Base-by-base conservation (phyloP, 2,797 vertebrate genomes). In the Malacoctenus gilli region DNA sequence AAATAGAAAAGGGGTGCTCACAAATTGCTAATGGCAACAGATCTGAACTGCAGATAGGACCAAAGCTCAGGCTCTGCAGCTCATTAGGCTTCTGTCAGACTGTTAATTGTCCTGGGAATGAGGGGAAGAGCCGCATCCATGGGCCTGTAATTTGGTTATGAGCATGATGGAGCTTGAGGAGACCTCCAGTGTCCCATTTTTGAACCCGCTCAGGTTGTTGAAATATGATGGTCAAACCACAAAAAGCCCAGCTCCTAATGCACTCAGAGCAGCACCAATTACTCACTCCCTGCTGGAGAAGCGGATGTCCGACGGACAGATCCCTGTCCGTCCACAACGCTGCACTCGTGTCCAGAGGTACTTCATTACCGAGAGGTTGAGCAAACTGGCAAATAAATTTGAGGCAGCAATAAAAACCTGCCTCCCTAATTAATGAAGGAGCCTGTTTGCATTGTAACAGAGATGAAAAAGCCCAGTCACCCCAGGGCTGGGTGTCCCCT, bases 91-190 rank as follows among this genome's bases (percentile, higher is more conserved):
- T 12, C 48, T 32, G 60, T 76, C 62, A 65, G 74, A 8, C 61
- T 37, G 39, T 46, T 68, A 73, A 84, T 64, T 75, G 74, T 75
- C 75, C 28, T 58, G 75, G 47, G 80, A 85, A 79, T 68, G 68
- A 76, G 67, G 66, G 21, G 68, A 68, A 64, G 56, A 55, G 64
- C 10, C 25, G 67, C 62, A 62, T 55, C 63, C 47, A 62, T 5
- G n/a, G 60, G 60, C 72, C 74, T 79, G 61, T 87, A 87, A 87
- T 85, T 76, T 74, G 28, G 77, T 87, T 84, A 79, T 53, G 39
- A 71, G 56, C 11, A 8, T 38, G 46, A 75, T 69, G 42, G 76
- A 68, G 77, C 75, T 62, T 43, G 46, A 68, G 37, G 55, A 79
- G 40, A 44, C 50, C 64, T 51, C 59, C 63, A 57, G 67, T 43